phyloP scores from a whole-genome alignment of 2,888 invertebrate genomes.

The Ophonus ardosiacus region DNA sequence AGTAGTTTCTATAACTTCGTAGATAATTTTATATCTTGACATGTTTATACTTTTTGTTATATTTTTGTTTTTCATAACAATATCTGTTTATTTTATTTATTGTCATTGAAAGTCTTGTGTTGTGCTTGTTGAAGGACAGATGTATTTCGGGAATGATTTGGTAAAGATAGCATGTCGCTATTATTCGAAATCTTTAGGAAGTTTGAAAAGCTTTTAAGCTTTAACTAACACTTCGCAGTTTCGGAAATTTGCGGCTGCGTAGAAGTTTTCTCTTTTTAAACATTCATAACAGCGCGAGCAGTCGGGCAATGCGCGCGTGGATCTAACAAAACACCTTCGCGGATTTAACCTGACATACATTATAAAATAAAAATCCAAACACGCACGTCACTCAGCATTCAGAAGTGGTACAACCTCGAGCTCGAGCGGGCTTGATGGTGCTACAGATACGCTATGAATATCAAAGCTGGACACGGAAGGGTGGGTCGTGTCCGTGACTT shows the following conservation, averaged over 20 bases:
- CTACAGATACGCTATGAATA: constrained; percentile 37
- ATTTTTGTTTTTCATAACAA: no score
- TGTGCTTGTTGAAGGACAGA: neutral
- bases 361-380: constrained; percentile 53
- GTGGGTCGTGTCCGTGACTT: neutral
- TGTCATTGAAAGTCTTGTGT: neutral
- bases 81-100: neutral
- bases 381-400: constrained; percentile 39
- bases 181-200: constrained; percentile 35
- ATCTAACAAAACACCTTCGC: constrained; percentile 44
- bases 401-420: constrained; percentile 8
- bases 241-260: constrained; percentile 28
- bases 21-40: no score
- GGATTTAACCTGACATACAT: constrained; percentile 49
- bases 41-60: no score
- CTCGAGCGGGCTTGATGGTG: constrained; percentile 11
- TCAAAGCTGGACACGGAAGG: constrained; percentile 15
- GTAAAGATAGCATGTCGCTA: constrained; percentile 32
- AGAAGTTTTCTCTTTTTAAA: constrained; percentile 43
- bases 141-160: neutral
- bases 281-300: constrained; percentile 34
- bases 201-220: constrained; percentile 42
- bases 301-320: constrained; percentile 14
- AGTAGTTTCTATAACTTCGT: no score
- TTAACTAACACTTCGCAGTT: constrained; percentile 40